A percentile compares a stretch with the other conserved stretches of the same genome.
Conservation (phyloP, 2,888 invertebrate genomes). For the Biston betularia region DNA sequence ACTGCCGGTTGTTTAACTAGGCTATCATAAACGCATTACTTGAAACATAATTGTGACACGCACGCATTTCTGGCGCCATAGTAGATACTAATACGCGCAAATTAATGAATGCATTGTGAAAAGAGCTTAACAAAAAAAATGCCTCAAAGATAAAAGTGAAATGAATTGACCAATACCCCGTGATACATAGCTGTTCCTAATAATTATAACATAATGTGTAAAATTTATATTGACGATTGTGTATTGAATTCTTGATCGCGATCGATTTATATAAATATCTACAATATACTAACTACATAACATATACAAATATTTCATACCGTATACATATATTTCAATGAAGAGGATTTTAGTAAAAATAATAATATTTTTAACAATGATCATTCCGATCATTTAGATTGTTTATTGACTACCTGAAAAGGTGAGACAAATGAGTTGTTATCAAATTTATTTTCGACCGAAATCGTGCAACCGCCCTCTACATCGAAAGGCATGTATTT, state of each 20-base stretch:
- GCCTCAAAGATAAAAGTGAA: neutral
- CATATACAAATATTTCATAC: neutral
- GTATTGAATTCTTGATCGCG: constrained; percentile 1
- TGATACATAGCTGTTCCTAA: neutral
- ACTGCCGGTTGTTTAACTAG: too few relatives aligned
- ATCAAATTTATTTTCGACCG: neutral
- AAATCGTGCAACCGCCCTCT: neutral
- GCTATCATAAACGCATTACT: too few relatives aligned
- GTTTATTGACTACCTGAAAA: neutral
- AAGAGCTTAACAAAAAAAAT: neutral
- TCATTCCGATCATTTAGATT: too few relatives aligned
- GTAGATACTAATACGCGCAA: neutral
- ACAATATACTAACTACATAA: too few relatives aligned
- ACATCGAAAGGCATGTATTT: too few relatives aligned
- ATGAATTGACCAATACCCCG: neutral
- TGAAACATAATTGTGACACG: too few relatives aligned
- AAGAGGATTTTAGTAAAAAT: neutral
- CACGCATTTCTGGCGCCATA: neutral
- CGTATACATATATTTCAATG: neutral
- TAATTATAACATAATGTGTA: neutral
- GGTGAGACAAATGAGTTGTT: neutral
- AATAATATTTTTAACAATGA: too few relatives aligned
- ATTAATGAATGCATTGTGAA: neutral
- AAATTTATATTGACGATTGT: neutral
- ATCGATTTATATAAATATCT: too few relatives aligned